Percentiles rank a stretch among this genome's conserved stretches.
These are phyloP conservation scores for Plectus sambesii DNA, from an alignment of 1,140 invertebrate genomes.

Conservation along the genomic window DNA sequence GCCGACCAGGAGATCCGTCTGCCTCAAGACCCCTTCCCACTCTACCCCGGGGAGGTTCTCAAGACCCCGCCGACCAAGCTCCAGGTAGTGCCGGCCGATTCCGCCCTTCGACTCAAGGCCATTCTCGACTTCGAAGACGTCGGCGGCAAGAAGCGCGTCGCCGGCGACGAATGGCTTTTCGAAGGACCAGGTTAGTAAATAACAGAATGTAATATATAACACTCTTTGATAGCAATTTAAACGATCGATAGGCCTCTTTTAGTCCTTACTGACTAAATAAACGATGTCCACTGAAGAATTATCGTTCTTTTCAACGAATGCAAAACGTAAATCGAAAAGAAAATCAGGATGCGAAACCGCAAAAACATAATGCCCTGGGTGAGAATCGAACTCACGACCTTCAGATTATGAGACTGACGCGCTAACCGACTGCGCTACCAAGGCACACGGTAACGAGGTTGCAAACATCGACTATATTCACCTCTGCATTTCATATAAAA, in stretches of 20 bases:
- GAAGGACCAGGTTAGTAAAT: conserved; percentile 52
- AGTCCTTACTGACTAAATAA: too few species aligned
- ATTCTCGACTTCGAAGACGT: conserved; percentile 49
- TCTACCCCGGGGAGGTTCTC: conserved; percentile 52
- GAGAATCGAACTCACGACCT: conserved; percentile 89
- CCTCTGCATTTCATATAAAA: too few species aligned
- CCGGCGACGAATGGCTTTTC: conserved; percentile 53
- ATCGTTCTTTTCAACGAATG: too few species aligned
- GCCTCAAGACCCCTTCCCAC: conserved; percentile 52
- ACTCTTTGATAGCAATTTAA: too few species aligned
- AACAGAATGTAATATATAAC: too few species aligned
- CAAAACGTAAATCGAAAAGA: too few species aligned
- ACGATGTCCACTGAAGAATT: too few species aligned
- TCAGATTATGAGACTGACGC: conserved; percentile 91
- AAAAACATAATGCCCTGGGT: conserved; percentile 80
- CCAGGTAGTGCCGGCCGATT: conserved; percentile 49
- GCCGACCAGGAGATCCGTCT: conserved; percentile 51
- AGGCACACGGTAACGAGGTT: too few species aligned
- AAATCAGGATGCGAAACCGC: too few species aligned
- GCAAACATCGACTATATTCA: too few species aligned
- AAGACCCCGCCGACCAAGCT: conserved; percentile 48
- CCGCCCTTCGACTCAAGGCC: conserved; percentile 47
- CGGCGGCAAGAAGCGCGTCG: conserved; percentile 44
- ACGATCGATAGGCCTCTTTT: too few species aligned
- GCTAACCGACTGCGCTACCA: too few species aligned